phyloP scores from a whole-genome alignment of 2,888 invertebrate species.

The Urechis unicinctus region DNA sequence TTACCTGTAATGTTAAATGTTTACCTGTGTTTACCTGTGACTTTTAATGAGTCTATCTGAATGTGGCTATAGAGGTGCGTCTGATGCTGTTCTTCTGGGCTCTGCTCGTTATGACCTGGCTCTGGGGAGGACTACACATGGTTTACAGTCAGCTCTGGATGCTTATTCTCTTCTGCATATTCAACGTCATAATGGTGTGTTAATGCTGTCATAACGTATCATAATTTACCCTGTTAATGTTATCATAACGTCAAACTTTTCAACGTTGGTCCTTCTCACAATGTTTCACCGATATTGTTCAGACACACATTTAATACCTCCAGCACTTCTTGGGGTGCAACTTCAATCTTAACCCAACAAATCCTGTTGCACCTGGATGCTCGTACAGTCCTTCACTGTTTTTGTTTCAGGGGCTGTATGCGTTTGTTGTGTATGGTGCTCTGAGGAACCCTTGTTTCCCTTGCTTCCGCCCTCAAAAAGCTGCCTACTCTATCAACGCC shows the following conservation, averaged over 20 bases:
- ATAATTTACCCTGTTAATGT: neutral
- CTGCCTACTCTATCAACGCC: constrained; percentile 35
- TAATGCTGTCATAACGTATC: neutral
- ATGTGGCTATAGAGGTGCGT: constrained; percentile 30
- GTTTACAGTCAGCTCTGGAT: constrained; percentile 44
- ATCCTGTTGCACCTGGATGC: too few relatives aligned
- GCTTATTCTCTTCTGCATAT: constrained; percentile 42
- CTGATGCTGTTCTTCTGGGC: constrained; percentile 37
- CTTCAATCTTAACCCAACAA: too few relatives aligned
- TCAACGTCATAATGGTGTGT: constrained; percentile 25
- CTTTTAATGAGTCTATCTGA: too few relatives aligned
- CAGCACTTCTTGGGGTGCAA: too few relatives aligned
- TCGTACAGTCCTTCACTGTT: too few relatives aligned
- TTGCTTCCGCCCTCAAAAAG: constrained; percentile 26
- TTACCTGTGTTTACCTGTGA: too few relatives aligned
- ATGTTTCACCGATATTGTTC: neutral
- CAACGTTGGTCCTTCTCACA: neutral
- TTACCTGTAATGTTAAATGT: too few relatives aligned
- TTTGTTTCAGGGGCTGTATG: constrained; percentile 33
- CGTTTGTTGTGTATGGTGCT: constrained; percentile 31
- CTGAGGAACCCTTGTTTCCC: constrained; percentile 36
- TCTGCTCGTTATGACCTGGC: constrained; percentile 31
- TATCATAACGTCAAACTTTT: neutral
- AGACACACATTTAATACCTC: too few relatives aligned
- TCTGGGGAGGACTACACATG: constrained; percentile 46